Percentiles rank a stretch among this genome's conserved stretches.
Evolutionary conservation across 1,140 invertebrate genomes (phyloP).

Genomic region (Ridgeia piscesae): DNA sequence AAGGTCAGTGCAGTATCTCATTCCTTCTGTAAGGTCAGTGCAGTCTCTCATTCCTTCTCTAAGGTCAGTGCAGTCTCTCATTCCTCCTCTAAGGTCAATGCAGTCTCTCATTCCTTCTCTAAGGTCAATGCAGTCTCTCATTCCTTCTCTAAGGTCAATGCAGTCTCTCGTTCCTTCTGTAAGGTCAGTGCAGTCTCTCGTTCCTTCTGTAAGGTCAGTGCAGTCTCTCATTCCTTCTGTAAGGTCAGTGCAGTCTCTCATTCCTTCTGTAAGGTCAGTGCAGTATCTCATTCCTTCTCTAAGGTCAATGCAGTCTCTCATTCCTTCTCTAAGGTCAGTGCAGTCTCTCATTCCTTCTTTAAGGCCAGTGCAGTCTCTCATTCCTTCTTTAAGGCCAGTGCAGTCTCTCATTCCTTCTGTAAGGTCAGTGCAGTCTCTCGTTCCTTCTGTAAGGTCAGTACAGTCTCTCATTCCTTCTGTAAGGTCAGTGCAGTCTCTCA

Average conservation of each 20-base stretch:
- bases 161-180: slow-evolving; percentile 49
- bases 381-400: slow-evolving; percentile 66
- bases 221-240: slow-evolving; percentile 48
- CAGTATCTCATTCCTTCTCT: slow-evolving; percentile 48
- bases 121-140: slow-evolving; percentile 63
- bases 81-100: slow-evolving; percentile 66
- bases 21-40: slow-evolving; percentile 66
- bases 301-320: slow-evolving; percentile 63
- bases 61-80: slow-evolving; percentile 63
- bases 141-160: slow-evolving; percentile 66
- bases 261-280: slow-evolving; percentile 66
- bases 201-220: slow-evolving; percentile 66
- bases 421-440: slow-evolving; percentile 63
- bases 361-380: slow-evolving; percentile 63
- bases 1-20: slow-evolving; percentile 63
- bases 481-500: slow-evolving; percentile 63
- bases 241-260: slow-evolving; percentile 63
- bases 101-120: slow-evolving; percentile 49
- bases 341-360: slow-evolving; percentile 48
- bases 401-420: slow-evolving; percentile 48
- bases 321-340: slow-evolving; percentile 66
- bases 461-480: slow-evolving; percentile 48
- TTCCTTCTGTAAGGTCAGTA: slow-evolving; percentile 66
- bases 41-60: slow-evolving; percentile 49
- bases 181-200: slow-evolving; percentile 63